These are phyloP conservation scores for Corvus cornix DNA, from an alignment of 2,113 vertebrate species.

Conservation along the genomic window DNA sequence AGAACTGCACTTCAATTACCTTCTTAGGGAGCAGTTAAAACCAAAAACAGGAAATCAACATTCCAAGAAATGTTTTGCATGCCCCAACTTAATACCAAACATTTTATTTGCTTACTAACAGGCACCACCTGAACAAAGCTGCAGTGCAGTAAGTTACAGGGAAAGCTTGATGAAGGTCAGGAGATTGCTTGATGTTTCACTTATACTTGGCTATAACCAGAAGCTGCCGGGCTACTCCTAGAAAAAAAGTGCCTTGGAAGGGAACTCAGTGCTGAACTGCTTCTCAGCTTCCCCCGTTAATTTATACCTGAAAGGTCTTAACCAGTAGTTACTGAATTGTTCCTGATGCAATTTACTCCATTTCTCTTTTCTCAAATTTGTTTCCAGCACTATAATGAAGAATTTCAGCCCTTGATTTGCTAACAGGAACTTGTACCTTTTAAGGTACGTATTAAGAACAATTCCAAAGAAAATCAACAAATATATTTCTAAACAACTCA, in stretches of 20 bases:
- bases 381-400: background rate
- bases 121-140: background rate
- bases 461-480: background rate
- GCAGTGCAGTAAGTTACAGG: background rate
- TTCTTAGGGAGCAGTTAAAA: background rate
- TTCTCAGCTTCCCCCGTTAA: background rate
- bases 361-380: background rate
- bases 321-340: background rate
- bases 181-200: background rate
- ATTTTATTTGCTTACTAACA: background rate
- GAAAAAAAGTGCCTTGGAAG: background rate
- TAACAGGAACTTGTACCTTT: background rate
- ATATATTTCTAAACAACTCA: background rate
- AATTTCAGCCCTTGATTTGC: background rate
- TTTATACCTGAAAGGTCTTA: background rate
- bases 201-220: background rate
- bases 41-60: background rate
- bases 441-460: background rate
- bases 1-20: background rate
- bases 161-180: background rate
- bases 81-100: background rate
- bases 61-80: background rate
- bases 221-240: background rate
- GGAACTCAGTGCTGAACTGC: background rate
- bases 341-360: background rate